Conservation (phyloP, 2,113 vertebrate genomes). For the Vombatus ursinus region DNA sequence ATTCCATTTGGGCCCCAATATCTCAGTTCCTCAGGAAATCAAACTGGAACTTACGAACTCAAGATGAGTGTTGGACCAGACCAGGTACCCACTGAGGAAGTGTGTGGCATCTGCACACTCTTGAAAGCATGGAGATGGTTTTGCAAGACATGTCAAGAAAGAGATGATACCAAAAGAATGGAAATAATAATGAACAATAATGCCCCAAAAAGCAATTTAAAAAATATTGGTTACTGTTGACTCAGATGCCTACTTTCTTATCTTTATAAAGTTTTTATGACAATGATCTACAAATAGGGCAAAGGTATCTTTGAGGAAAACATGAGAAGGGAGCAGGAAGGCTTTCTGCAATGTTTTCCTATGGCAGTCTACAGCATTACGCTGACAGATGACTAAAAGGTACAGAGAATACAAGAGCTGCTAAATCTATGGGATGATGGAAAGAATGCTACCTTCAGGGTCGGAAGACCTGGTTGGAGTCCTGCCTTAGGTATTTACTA, state of each 20-base stretch:
- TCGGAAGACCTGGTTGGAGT: neutral
- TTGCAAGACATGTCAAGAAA: neutral
- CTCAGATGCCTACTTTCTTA: neutral
- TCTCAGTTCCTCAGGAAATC: neutral
- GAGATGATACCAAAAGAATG: neutral
- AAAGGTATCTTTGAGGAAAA: neutral
- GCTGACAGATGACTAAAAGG: neutral
- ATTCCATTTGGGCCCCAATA: neutral
- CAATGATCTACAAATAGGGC: neutral
- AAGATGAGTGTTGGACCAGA: neutral
- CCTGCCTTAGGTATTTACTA: neutral
- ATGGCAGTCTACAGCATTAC: neutral
- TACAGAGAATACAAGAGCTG: neutral
- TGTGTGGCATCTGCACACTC: neutral
- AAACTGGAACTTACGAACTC: neutral
- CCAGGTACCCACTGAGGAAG: neutral
- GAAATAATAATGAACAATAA: neutral
- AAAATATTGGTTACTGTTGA: neutral
- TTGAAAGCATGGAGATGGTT: neutral
- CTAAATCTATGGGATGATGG: neutral
- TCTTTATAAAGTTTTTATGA: neutral
- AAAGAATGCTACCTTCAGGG: neutral
- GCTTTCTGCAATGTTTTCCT: neutral
- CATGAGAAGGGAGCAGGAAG: neutral
- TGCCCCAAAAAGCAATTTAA: neutral